A percentile compares a stretch with the other conserved stretches of the same genome.
These are phyloP conservation scores for Montifringilla adamsi DNA, from an alignment of 2,113 vertebrate genomes.

Conservation along the genomic window DNA sequence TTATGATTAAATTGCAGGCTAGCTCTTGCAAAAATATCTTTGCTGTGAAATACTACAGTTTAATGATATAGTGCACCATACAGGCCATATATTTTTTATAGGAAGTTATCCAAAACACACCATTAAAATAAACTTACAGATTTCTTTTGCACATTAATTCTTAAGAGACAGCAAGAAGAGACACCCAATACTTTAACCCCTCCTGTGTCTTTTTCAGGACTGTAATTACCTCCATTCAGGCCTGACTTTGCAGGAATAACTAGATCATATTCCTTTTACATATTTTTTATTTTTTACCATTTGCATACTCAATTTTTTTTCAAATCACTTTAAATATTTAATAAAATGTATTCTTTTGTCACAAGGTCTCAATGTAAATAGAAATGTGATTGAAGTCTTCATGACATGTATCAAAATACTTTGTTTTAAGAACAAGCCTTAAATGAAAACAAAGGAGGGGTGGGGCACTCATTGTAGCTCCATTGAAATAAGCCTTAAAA, in stretches of 20 bases:
- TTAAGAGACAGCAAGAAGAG: background rate
- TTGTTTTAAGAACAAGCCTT: background rate
- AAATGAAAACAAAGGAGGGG: background rate
- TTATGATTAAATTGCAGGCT: background rate
- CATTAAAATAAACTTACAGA: background rate
- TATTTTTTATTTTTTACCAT: background rate
- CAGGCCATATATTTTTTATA: background rate
- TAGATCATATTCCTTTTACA: rapidly evolving
- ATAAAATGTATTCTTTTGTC: background rate
- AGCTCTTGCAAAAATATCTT: background rate
- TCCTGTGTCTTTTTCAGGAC: background rate
- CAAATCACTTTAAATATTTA: background rate
- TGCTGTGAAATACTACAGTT: background rate
- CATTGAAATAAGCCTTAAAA: background rate
- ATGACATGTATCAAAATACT: background rate
- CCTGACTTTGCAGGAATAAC: background rate
- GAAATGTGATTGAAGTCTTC: background rate
- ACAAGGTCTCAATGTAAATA: background rate
- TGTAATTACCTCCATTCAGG: background rate
- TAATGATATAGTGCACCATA: background rate
- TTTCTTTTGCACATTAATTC: background rate
- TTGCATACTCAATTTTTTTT: background rate
- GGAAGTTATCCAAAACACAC: background rate
- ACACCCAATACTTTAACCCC: background rate
- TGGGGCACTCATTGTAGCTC: rapidly evolving